Evolutionary conservation across 2,113 vertebrate species (phyloP), one percentile per base, ranked within the genome.

Genomic region (Brienomyrus longianalis): DNA sequence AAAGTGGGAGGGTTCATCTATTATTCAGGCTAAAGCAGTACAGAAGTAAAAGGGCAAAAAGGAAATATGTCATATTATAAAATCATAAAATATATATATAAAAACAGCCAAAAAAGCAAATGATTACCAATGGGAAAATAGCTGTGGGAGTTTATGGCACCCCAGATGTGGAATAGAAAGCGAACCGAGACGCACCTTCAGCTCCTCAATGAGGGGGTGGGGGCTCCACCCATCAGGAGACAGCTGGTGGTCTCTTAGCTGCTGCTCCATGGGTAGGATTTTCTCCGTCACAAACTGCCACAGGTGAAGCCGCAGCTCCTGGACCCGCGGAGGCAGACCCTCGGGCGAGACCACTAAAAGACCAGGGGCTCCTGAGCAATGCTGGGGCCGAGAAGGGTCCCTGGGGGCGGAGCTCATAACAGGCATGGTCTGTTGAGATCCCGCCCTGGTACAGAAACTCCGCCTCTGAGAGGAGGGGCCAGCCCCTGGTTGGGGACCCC

Each of bases 251-350:
- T 91, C 48, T 87, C 87, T n/a, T 8, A 94, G 91, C 45, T 93
- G 91, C 45, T 93, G 92, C 91, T 95, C 95, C 0, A 89, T n/a
- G 0, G 95, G 95, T 45, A 93, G 95, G 3, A 95, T 89, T 0
- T 89, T 91, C 31, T 1, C 23, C 0, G 89, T 88, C 56, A 86
- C 88, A 54, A 95, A 94, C 27, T 23, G 74, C 85, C 86, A 85
- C 90, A 95, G 88, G 10, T 3, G 91, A 88, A 51, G 90, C 35
- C 91, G 27, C 3, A 94, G 91, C 47, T 87, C 74, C 80, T 45
- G 87, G 8, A 90, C 92, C 0, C 5, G 1, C 0, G 80, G 62
- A 11, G 92, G 0, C 1, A 94, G 93, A 83, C 88, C 92, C 2
- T 88, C 90, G 3, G 87, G 92, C 10, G 92, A 74, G 90, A 93